These are phyloP conservation scores for Stenoptilia bipunctidactyla DNA, from an alignment of 2,888 invertebrate species.

Conservation along the genomic window DNA sequence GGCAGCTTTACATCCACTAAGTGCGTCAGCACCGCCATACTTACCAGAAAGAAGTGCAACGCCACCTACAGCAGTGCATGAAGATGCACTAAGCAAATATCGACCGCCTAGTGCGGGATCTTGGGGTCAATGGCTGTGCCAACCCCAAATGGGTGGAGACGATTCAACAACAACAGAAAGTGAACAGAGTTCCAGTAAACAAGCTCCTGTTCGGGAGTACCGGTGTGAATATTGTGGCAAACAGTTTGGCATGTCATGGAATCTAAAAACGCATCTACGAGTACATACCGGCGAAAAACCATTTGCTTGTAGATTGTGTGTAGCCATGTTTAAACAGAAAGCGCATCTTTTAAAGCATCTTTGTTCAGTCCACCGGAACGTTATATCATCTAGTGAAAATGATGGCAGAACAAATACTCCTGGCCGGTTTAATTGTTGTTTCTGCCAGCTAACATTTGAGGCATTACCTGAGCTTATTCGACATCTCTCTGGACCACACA, in stretches of 20 bases:
- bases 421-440: slow-evolving; percentile 86
- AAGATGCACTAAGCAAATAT: slow-evolving; percentile 66
- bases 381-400: slow-evolving; percentile 86
- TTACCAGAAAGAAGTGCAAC: slow-evolving; percentile 74
- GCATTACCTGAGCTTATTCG: slow-evolving; percentile 88
- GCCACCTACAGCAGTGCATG: slow-evolving; percentile 71
- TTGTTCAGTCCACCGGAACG: slow-evolving; percentile 90
- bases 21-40: slow-evolving; percentile 82
- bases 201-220: slow-evolving; percentile 83
- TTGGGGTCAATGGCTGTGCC: slow-evolving; percentile 78
- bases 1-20: slow-evolving; percentile 72
- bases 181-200: slow-evolving; percentile 68
- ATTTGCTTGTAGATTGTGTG: slow-evolving; percentile 89
- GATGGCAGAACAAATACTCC: slow-evolving; percentile 74
- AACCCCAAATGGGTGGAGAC: slow-evolving; percentile 73
- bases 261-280: slow-evolving; percentile 88
- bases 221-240: slow-evolving; percentile 91
- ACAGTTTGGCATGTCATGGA: slow-evolving; percentile 94
- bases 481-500: slow-evolving; percentile 90
- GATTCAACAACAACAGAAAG: slow-evolving; percentile 58
- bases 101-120: slow-evolving; percentile 80
- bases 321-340: slow-evolving; percentile 93
- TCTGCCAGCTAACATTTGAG: slow-evolving; percentile 88
- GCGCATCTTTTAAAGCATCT: slow-evolving; percentile 89
- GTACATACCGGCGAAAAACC: slow-evolving; percentile 92